phyloP scores from a whole-genome alignment of 2,113 vertebrate species.

The Phoxinus phoxinus region DNA sequence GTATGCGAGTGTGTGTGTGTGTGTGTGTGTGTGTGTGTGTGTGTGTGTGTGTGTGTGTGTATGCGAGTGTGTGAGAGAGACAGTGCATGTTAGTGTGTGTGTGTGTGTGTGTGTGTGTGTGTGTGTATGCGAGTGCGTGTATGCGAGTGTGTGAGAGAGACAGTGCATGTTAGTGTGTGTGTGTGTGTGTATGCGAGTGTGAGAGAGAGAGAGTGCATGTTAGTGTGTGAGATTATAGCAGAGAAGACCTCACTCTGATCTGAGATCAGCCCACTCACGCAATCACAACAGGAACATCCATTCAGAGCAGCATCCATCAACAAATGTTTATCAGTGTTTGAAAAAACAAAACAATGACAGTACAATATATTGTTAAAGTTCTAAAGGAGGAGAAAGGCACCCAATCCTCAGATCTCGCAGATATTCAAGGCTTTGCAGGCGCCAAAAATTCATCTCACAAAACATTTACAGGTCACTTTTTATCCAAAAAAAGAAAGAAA shows the following conservation, averaged over 20 bases:
- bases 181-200: too few species aligned
- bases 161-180: too few species aligned
- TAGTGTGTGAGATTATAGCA: background rate
- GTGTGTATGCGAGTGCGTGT: too few species aligned
- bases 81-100: too few species aligned
- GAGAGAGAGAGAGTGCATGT: too few species aligned
- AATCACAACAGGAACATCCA: too few species aligned
- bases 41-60: too few species aligned
- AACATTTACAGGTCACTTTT: background rate
- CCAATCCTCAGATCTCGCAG: conserved; percentile 5
- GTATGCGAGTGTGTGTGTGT: too few species aligned
- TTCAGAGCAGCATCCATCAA: conserved; percentile 12
- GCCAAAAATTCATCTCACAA: conserved; percentile 45
- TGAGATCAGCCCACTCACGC: background rate
- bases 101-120: too few species aligned
- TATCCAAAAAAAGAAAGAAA: background rate
- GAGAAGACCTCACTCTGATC: background rate
- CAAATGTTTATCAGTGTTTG: background rate
- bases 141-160: too few species aligned
- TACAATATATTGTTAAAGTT: background rate
- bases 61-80: too few species aligned
- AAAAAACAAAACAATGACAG: conserved; percentile 2
- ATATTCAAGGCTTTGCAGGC: conserved; percentile 54
- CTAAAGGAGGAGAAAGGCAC: conserved; percentile 32
- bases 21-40: too few species aligned